Evolutionary conservation across 2,113 vertebrate genomes (phyloP).

Genomic region (Xiphophorus hellerii): DNA sequence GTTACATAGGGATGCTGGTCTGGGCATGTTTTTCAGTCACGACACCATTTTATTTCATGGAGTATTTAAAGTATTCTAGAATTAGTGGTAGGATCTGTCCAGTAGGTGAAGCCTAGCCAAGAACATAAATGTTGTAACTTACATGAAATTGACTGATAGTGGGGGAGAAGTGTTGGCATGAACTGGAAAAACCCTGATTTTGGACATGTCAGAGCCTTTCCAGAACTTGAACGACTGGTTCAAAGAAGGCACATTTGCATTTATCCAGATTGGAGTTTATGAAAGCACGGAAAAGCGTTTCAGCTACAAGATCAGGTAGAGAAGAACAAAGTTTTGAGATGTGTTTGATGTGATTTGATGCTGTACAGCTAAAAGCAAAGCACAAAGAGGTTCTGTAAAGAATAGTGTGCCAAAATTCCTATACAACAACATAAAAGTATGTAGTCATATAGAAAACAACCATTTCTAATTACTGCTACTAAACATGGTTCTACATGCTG

Average conservation of each 20-base stretch:
- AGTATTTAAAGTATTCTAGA: neutral
- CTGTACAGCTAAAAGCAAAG: neutral
- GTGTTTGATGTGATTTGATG: neutral
- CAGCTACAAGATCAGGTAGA: neutral
- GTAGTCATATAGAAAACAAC: too few relatives aligned
- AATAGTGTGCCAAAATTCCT: too few relatives aligned
- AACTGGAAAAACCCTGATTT: neutral
- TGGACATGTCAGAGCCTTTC: neutral
- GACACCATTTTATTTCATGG: neutral
- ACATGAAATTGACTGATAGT: neutral
- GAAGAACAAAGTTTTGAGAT: neutral
- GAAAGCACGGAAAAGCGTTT: neutral
- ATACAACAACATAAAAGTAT: too few relatives aligned
- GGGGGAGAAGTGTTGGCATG: neutral
- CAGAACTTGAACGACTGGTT: neutral
- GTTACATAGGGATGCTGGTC: too few relatives aligned
- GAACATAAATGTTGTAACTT: neutral
- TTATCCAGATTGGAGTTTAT: neutral
- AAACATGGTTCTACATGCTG: too few relatives aligned
- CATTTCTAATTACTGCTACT: too few relatives aligned
- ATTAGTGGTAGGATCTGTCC: neutral
- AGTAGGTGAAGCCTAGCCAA: neutral
- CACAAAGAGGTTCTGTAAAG: neutral
- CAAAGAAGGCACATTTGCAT: neutral
- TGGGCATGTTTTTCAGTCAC: neutral